phyloP scores from a whole-genome alignment of 2,888 invertebrate species.

The Polydesmus complanatus region DNA sequence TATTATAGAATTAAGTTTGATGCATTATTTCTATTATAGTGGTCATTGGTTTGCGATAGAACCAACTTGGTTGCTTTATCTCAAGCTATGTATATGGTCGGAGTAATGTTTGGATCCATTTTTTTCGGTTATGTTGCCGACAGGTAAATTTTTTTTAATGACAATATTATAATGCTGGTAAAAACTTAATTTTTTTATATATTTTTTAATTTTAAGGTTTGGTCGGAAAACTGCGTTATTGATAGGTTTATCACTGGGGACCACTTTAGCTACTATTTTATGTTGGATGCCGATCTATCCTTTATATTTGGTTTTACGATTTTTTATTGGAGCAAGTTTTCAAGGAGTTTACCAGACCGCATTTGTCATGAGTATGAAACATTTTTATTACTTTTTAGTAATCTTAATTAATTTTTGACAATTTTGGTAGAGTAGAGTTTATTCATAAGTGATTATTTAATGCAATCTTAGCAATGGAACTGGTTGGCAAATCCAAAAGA shows the following conservation, averaged over 20 bases:
- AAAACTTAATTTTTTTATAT: background rate
- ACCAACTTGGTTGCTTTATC: slow-evolving; percentile 48
- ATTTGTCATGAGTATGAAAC: slow-evolving; percentile 10
- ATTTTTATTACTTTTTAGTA: background rate
- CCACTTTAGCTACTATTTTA: background rate
- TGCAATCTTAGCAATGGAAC: slow-evolving; percentile 39
- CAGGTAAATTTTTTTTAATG: slow-evolving; percentile 1
- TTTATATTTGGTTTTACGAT: background rate
- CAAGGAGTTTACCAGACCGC: slow-evolving; percentile 10
- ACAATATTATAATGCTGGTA: background rate
- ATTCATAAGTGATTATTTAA: background rate
- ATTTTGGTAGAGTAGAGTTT: background rate
- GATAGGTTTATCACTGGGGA: background rate
- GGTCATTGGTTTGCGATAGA: slow-evolving; percentile 50
- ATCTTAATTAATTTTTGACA: background rate
- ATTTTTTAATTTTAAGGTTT: slow-evolving; percentile 6
- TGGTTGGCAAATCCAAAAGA: slow-evolving; percentile 45
- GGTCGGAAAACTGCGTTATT: slow-evolving; percentile 3
- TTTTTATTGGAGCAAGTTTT: slow-evolving; percentile 4
- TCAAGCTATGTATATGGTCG: slow-evolving; percentile 55
- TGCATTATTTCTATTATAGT: slow-evolving; percentile 34
- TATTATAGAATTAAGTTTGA: background rate
- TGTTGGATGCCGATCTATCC: background rate
- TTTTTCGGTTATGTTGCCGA: slow-evolving; percentile 41
- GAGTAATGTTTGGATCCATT: slow-evolving; percentile 56